A percentile compares a stretch with the other conserved stretches of the same genome.
Evolutionary conservation across 2,113 vertebrate species (phyloP).

Genomic region (Podiceps cristatus): DNA sequence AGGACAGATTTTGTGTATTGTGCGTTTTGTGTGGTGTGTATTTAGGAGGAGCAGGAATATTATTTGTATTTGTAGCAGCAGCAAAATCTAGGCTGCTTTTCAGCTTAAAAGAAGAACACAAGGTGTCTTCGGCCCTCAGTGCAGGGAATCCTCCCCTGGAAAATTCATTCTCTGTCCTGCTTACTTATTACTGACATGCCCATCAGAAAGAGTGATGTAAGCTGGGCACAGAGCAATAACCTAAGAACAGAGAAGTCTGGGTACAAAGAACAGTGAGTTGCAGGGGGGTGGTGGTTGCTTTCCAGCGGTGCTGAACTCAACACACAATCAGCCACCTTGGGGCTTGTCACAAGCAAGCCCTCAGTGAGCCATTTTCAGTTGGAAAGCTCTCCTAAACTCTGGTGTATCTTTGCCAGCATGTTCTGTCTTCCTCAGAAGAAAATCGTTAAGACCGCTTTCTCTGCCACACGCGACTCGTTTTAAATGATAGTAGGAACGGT

Average conservation of each 20-base stretch:
- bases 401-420: accelerated
- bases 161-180: neutral
- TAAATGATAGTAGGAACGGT: neutral
- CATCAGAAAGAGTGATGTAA: neutral
- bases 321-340: neutral
- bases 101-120: neutral
- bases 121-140: neutral
- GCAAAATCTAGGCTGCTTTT: neutral
- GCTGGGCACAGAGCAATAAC: neutral
- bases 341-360: neutral
- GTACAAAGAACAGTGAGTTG: neutral
- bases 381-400: neutral
- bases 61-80: neutral
- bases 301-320: neutral
- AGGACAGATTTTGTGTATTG: neutral
- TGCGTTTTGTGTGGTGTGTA: neutral
- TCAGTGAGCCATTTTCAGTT: neutral
- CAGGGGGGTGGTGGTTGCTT: neutral
- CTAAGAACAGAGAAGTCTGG: neutral
- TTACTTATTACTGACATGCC: neutral
- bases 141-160: neutral
- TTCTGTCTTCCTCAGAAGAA: neutral
- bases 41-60: neutral
- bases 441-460: neutral
- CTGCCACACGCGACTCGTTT: neutral